A percentile compares a stretch with the other conserved stretches of the same genome.
Conservation (phyloP, 2,888 invertebrate species). For the Apoderus coryli region DNA sequence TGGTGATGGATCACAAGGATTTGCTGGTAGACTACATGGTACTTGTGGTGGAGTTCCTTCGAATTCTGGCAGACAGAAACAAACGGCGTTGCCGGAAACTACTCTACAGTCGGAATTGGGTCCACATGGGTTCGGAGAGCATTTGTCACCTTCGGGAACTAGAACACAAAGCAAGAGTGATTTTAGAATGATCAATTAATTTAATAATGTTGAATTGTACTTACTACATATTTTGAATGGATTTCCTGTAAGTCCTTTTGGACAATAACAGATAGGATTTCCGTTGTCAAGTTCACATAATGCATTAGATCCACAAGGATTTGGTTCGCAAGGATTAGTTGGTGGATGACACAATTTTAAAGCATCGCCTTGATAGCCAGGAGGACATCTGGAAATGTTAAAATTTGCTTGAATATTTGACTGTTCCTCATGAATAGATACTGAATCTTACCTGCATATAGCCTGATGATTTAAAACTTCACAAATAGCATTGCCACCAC, state of each 20-base stretch:
- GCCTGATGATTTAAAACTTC: constrained; percentile 67
- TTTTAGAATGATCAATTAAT: constrained; percentile 3
- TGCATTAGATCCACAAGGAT: constrained; percentile 78
- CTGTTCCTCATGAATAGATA: too few relatives aligned
- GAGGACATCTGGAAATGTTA: constrained; percentile 71
- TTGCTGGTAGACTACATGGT: constrained; percentile 55
- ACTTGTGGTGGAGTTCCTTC: constrained; percentile 69
- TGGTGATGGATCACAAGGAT: constrained; percentile 72
- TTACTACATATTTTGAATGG: constrained; percentile 82
- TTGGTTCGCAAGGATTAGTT: constrained; percentile 65
- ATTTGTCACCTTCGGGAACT: constrained; percentile 82
- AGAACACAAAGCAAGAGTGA: too few relatives aligned
- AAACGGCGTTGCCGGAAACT: constrained; percentile 58
- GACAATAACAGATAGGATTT: constrained; percentile 78
- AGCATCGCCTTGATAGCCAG: constrained; percentile 71
- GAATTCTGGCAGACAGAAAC: constrained; percentile 78
- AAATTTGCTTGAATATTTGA: too few relatives aligned
- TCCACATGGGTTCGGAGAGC: constrained; percentile 71
- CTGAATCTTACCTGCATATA: too few relatives aligned
- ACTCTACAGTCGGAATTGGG: constrained; percentile 69
- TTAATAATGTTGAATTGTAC: constrained; percentile 30
- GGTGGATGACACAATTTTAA: constrained; percentile 54
- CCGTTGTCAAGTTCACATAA: constrained; percentile 73
- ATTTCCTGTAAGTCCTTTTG: constrained; percentile 80
- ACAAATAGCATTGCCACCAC: constrained; percentile 68